Percentiles rank a stretch among this genome's conserved stretches.
Evolutionary conservation across 2,888 invertebrate species (phyloP).

Genomic region (Lochmaea crataegi): DNA sequence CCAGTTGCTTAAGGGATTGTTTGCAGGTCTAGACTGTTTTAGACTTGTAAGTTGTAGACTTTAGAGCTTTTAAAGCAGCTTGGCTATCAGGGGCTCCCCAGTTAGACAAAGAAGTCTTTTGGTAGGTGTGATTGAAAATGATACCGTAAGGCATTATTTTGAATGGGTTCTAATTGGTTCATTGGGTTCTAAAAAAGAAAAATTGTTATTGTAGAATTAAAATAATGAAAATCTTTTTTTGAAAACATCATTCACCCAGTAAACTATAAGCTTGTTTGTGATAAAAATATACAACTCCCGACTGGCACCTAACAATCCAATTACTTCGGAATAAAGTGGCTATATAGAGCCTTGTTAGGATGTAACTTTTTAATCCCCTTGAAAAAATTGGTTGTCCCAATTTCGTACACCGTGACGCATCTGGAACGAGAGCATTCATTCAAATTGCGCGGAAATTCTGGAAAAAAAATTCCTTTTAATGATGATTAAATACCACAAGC

Average conservation of each 20-base stretch:
- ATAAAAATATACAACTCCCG: not conserved
- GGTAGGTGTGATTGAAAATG: too few species aligned
- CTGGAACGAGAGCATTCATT: slow-evolving; percentile 8
- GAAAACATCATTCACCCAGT: not conserved
- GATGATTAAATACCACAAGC: slow-evolving; percentile 43
- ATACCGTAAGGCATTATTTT: too few species aligned
- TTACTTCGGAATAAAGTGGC: not conserved
- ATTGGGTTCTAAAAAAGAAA: too few species aligned
- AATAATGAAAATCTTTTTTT: too few species aligned
- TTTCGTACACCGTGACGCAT: slow-evolving; percentile 8
- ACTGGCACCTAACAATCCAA: not conserved
- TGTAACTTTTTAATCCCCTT: not conserved
- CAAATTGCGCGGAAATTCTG: slow-evolving; percentile 14
- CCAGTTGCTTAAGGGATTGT: too few species aligned
- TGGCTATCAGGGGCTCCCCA: too few species aligned
- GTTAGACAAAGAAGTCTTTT: too few species aligned
- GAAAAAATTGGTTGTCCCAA: not conserved
- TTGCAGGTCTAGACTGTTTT: too few species aligned
- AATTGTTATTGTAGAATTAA: too few species aligned
- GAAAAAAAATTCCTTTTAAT: slow-evolving; percentile 41
- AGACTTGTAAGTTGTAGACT: too few species aligned
- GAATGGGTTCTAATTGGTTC: too few species aligned
- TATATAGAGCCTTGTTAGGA: not conserved
- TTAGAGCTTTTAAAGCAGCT: too few species aligned
- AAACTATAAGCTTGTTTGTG: not conserved